These are phyloP conservation scores for Ariopsis seemanni DNA, from an alignment of 2,113 vertebrate species.

Conservation along the genomic window DNA sequence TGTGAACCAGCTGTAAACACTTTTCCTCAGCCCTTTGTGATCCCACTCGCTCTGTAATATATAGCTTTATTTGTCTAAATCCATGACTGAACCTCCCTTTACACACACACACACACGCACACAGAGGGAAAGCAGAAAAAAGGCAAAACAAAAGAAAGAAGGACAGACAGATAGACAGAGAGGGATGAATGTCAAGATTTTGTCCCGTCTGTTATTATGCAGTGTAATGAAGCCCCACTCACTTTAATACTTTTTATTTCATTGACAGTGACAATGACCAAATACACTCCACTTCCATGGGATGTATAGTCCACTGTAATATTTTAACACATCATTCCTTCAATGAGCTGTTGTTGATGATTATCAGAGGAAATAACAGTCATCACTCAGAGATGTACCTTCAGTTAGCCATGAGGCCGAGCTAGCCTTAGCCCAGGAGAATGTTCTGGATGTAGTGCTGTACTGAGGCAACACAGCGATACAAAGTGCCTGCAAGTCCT, in stretches of 20 bases:
- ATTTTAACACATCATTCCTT: background rate
- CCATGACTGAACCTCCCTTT: background rate
- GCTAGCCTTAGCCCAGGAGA: background rate
- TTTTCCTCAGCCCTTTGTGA: background rate
- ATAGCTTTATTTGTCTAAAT: background rate
- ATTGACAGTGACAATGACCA: background rate
- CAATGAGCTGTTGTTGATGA: background rate
- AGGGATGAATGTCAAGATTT: background rate
- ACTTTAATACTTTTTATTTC: background rate
- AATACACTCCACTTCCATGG: background rate
- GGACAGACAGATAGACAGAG: background rate
- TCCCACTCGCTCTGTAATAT: background rate
- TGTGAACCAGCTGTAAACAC: background rate
- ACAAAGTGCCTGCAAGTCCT: too few species aligned
- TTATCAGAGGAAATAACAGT: background rate
- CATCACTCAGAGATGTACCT: background rate
- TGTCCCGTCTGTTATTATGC: background rate
- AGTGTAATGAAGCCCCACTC: background rate
- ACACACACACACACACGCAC: background rate
- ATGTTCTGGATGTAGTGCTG: background rate
- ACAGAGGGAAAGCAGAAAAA: background rate
- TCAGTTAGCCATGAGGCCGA: too few species aligned
- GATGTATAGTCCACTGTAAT: background rate
- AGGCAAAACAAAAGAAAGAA: background rate
- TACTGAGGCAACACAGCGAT: too few species aligned